Percentiles rank a stretch among this genome's conserved stretches.
phyloP scores from a whole-genome alignment of 2,113 vertebrate genomes.

The Vidua macroura region DNA sequence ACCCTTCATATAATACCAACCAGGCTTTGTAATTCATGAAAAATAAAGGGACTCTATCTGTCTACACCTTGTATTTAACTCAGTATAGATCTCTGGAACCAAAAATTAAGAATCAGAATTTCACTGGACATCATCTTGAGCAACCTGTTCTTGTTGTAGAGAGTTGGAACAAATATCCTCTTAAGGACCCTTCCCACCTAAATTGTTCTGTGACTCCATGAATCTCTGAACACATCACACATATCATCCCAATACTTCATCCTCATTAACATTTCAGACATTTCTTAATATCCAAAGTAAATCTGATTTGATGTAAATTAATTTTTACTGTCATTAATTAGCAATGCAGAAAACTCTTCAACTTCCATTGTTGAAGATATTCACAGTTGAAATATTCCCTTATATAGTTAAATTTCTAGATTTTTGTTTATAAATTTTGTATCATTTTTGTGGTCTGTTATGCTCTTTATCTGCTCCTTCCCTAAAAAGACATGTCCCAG shows the following conservation, averaged over 20 bases:
- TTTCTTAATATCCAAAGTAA: not conserved
- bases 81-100: not conserved
- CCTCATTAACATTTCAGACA: not conserved
- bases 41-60: not conserved
- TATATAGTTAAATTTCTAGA: not conserved
- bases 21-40: not conserved
- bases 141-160: not conserved
- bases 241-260: not conserved
- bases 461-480: not conserved
- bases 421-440: not conserved
- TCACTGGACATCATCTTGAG: not conserved
- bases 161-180: not conserved
- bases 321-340: not conserved
- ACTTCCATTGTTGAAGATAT: not conserved
- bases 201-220: not conserved
- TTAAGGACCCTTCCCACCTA: not conserved
- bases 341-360: not conserved
- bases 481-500: not conserved
- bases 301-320: not conserved
- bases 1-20: not conserved
- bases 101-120: not conserved
- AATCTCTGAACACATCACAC: not conserved
- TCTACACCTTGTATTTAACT: not conserved
- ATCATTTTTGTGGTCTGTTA: not conserved
- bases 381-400: not conserved